Percentiles rank a stretch among this genome's conserved stretches.
These are phyloP conservation scores for Chrysolina oricalcia DNA, from an alignment of 2,888 invertebrate species.

Conservation along the genomic window DNA sequence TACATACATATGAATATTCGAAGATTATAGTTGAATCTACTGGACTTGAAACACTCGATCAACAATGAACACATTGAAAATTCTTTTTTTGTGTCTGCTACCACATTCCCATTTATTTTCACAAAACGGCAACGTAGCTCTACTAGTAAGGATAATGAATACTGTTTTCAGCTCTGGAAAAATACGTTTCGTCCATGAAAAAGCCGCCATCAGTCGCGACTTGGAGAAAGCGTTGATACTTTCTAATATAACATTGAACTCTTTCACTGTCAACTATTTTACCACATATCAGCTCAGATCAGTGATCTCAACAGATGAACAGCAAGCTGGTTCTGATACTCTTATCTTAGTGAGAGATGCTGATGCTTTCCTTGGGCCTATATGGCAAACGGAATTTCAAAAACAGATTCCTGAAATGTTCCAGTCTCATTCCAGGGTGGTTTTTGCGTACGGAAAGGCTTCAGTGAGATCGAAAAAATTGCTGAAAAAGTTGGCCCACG, in stretches of 20 bases:
- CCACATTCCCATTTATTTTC: not conserved
- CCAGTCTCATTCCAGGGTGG: not conserved
- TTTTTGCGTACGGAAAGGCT: constrained; percentile 9
- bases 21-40: not conserved
- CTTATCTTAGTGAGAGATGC: not conserved
- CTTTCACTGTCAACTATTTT: not conserved
- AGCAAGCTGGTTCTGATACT: not conserved
- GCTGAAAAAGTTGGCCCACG: not conserved
- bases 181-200: constrained; percentile 12
- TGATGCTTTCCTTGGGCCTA: not conserved
- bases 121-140: not conserved
- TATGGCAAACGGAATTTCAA: not conserved
- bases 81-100: not conserved
- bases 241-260: not conserved
- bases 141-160: not conserved
- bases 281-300: not conserved
- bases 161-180: not conserved
- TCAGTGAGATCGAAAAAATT: not conserved
- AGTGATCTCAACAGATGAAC: not conserved
- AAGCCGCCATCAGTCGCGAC: not conserved
- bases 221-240: not conserved
- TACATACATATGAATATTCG: not conserved
- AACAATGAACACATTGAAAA: not conserved
- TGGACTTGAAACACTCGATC: not conserved
- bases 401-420: not conserved